These are phyloP conservation scores for Rhinoderma darwinii DNA, from an alignment of 2,113 vertebrate genomes.

Conservation along the genomic window DNA sequence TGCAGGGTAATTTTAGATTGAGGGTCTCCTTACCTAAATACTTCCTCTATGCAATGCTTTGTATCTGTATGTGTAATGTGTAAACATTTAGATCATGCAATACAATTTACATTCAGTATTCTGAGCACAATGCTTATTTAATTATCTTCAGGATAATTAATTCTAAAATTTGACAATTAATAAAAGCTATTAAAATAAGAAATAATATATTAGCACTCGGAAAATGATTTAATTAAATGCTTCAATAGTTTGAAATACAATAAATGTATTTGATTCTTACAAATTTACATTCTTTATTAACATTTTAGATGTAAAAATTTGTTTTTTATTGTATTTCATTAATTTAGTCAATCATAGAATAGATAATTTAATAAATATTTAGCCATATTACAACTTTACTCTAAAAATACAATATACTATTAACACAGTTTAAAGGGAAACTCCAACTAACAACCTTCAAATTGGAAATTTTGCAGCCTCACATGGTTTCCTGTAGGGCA, in stretches of 20 bases:
- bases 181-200: neutral
- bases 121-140: neutral
- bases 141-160: slow-evolving; percentile 1
- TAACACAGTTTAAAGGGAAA: neutral
- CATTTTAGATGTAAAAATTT: neutral
- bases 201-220: neutral
- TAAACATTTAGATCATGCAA: neutral
- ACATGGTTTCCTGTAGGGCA: too few relatives aligned
- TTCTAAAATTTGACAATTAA: neutral
- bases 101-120: neutral
- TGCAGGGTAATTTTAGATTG: too few relatives aligned
- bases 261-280: neutral
- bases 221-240: neutral
- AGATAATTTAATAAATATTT: neutral
- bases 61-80: too few relatives aligned
- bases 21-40: too few relatives aligned
- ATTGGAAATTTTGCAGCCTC: too few relatives aligned
- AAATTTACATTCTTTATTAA: neutral
- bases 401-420: neutral
- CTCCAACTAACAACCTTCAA: neutral
- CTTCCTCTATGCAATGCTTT: too few relatives aligned
- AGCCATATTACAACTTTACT: neutral
- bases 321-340: neutral
- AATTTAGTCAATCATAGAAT: neutral
- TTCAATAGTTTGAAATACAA: neutral